These are phyloP conservation scores for Cephalopterus ornatus DNA, from an alignment of 2,113 vertebrate genomes.

Conservation along the genomic window DNA sequence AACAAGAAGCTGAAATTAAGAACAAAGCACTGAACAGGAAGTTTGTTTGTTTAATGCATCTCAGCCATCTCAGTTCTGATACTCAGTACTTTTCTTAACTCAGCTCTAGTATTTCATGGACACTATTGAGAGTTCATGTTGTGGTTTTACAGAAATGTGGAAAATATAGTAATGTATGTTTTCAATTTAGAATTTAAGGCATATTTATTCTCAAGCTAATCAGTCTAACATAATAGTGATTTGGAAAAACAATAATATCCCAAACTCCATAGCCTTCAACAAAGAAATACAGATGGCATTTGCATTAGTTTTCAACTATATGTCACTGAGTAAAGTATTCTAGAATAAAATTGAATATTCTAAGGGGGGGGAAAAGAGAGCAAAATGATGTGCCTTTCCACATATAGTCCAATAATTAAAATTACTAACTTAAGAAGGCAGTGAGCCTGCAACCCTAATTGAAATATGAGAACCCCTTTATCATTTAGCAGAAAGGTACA, in stretches of 20 bases:
- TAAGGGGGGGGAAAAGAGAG: accelerated
- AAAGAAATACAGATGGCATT: neutral
- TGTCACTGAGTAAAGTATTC: neutral
- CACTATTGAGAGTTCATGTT: neutral
- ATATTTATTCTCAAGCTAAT: neutral
- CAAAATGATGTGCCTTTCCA: neutral
- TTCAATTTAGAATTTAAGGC: neutral
- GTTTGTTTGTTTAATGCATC: neutral
- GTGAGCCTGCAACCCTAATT: neutral
- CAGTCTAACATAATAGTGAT: neutral
- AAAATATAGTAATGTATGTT: neutral
- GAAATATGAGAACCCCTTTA: neutral
- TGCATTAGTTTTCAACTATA: neutral
- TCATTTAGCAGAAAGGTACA: slow-evolving; percentile 64
- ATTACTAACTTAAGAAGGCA: neutral
- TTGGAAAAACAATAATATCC: neutral
- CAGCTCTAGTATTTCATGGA: neutral
- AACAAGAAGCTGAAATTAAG: neutral
- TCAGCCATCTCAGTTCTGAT: neutral
- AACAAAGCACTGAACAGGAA: neutral
- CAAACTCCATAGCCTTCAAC: neutral
- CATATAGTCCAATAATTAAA: neutral
- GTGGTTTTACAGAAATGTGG: neutral
- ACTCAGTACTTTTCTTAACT: neutral
- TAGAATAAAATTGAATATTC: neutral